A percentile compares a stretch with the other conserved stretches of the same genome.
Evolutionary conservation across 2,888 invertebrate genomes (phyloP).

Genomic region (Junonia oenone): DNA sequence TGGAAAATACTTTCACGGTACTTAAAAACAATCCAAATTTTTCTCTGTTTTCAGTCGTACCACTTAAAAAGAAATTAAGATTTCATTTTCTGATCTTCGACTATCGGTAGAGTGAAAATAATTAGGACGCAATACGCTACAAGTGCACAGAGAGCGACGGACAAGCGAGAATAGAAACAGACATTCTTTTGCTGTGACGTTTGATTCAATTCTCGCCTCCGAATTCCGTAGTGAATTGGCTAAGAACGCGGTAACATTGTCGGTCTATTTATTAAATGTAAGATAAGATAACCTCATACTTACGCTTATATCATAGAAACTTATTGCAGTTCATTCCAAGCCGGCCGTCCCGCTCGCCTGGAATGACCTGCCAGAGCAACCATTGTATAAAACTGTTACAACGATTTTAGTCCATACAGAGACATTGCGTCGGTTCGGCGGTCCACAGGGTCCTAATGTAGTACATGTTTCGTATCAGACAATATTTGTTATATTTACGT

Average conservation of each 20-base stretch:
- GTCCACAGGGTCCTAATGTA: slow-evolving; percentile 71
- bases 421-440: slow-evolving; percentile 48
- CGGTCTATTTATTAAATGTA: slow-evolving; percentile 29
- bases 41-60: no score
- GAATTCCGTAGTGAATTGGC: slow-evolving; percentile 7
- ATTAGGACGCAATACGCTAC: not conserved
- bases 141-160: slow-evolving; percentile 1
- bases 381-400: slow-evolving; percentile 42
- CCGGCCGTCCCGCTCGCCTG: slow-evolving; percentile 3
- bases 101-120: no score
- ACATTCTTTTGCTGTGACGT: not conserved
- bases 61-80: no score
- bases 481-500: slow-evolving; percentile 44
- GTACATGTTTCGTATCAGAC: slow-evolving; percentile 42
- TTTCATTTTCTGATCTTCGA: no score
- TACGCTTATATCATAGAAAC: slow-evolving; percentile 44
- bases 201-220: slow-evolving; percentile 4
- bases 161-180: slow-evolving; percentile 1
- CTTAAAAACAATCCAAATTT: no score
- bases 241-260: slow-evolving; percentile 11
- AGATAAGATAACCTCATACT: slow-evolving; percentile 39
- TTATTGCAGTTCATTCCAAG: slow-evolving; percentile 36
- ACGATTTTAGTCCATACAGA: slow-evolving; percentile 63
- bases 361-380: slow-evolving; percentile 32
- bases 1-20: no score